Percentiles rank a stretch among this genome's conserved stretches.
Conservation (phyloP, 2,113 vertebrate genomes). For the Spea bombifrons region DNA sequence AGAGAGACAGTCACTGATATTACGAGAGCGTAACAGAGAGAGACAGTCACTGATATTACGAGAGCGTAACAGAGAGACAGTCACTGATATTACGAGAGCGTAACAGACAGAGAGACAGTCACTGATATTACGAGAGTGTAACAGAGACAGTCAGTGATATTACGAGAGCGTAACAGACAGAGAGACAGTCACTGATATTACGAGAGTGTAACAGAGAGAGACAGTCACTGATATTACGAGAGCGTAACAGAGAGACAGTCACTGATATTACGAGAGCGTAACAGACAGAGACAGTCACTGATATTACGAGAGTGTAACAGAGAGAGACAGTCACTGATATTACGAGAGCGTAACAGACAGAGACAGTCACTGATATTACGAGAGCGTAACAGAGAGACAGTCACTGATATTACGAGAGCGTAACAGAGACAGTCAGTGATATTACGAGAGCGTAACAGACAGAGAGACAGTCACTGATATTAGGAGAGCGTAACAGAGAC, state of each 20-base stretch:
- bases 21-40: no score
- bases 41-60: no score
- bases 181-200: background rate
- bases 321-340: background rate
- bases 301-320: background rate
- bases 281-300: no score
- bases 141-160: background rate
- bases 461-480: no score
- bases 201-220: background rate
- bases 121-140: background rate
- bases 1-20: no score
- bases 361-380: background rate
- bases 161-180: background rate
- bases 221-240: background rate
- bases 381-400: background rate
- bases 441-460: no score
- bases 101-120: slow-evolving; percentile 29
- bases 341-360: background rate
- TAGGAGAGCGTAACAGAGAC: no score
- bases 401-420: no score
- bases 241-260: background rate
- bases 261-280: background rate
- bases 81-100: no score
- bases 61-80: no score
- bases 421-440: no score